Base-by-base conservation (phyloP, 2,888 invertebrate species). In the Adelphocoris suturalis region DNA sequence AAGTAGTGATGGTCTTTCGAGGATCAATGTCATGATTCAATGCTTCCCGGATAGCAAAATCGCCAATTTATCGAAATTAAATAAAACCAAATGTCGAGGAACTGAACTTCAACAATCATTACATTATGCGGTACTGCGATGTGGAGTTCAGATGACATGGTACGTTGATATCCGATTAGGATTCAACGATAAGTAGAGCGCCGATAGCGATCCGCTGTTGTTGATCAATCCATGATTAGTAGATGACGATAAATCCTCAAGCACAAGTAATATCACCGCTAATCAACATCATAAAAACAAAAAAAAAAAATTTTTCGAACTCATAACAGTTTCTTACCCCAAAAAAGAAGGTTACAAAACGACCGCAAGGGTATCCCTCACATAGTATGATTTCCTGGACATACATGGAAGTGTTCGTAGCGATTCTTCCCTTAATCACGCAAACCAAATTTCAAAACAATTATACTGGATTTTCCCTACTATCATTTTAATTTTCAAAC, bases 271-370 rank as follows among this genome's bases (percentile, higher is more conserved):
- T 55, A 85, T 85, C 85, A 61, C 28, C 23, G 37, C 85, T 28
- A 13, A 85, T 28, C 19, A 85, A 85, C 57, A 85, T 85, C n/a
- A 52, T 52, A 48, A 85, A 61, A 85, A 61, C 85, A 85, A 37
- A 37, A 37, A 37, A 7, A 37, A 37, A 37, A 37, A n/a, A 84
- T 57, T 57, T 81, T 85, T 85, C 19, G 85, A 85, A 85, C 57
- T 85, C 85, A 84, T 57, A 85, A 85, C 85, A 85, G 85, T 85
- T 85, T 61, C 85, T 85, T 85, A 85, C 85, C 85, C 85, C 85
- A 61, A 16, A 28, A 57, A 85, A 61, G 85, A 85, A 85, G 85
- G 85, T 85, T 85, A 85, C 85, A 85, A 85, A 85, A 27, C 85
- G 61, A 85, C 85, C 85, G 85, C 85, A 85, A 84, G 57, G 28